Conservation (phyloP, 1,140 invertebrate species). For the Drosophila saltans region DNA sequence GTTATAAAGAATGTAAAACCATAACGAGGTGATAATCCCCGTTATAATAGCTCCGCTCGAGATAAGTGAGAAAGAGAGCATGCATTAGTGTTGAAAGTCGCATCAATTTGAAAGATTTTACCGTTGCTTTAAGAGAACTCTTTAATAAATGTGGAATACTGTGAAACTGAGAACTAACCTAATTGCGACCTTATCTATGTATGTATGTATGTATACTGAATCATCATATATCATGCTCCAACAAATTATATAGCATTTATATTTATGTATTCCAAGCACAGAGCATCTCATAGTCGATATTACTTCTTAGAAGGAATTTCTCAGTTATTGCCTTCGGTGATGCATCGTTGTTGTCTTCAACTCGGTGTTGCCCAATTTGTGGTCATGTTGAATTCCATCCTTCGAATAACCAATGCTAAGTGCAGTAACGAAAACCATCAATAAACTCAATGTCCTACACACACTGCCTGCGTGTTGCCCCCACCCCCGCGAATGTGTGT, state of each 20-base stretch:
- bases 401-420: conserved; percentile 4
- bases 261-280: too few relatives aligned
- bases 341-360: background rate
- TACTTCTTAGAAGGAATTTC: background rate
- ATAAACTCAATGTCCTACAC: conserved; percentile 26
- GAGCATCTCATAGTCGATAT: background rate
- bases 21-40: background rate
- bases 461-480: background rate
- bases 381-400: background rate
- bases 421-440: conserved; percentile 25
- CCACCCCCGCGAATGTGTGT: background rate
- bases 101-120: too few relatives aligned
- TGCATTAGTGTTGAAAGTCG: background rate
- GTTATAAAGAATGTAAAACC: background rate
- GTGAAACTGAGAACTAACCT: too few relatives aligned
- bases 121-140: too few relatives aligned
- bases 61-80: background rate
- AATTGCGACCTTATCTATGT: too few relatives aligned
- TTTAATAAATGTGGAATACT: too few relatives aligned
- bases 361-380: conserved; percentile 2
- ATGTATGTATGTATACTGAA: too few relatives aligned
- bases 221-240: too few relatives aligned
- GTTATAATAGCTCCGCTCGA: background rate
- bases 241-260: too few relatives aligned
- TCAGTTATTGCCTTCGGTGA: background rate